phyloP scores from a whole-genome alignment of 2,113 vertebrate genomes.

The Redunca redunca region DNA sequence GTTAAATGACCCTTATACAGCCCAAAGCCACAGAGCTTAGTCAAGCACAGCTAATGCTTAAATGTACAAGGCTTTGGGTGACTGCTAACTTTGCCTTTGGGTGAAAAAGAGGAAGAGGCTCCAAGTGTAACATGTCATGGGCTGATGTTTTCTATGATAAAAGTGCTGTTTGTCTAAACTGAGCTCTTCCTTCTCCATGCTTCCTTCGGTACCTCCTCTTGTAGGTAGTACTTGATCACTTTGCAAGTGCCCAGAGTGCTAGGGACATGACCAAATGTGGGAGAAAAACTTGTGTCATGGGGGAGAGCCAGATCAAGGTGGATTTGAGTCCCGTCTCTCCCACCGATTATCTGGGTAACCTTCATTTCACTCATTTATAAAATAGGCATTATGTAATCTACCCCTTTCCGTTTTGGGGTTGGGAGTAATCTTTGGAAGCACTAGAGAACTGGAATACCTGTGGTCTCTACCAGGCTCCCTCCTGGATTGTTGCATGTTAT shows the following conservation, averaged over 20 bases:
- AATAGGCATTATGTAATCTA: background rate
- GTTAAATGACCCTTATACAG: background rate
- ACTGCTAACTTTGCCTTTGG: slow-evolving; percentile 8
- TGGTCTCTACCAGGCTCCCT: background rate
- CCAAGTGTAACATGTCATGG: background rate
- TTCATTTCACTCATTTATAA: background rate
- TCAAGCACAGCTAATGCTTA: background rate
- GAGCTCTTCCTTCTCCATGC: background rate
- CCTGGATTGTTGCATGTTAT: background rate
- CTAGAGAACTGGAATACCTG: background rate
- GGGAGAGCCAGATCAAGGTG: background rate
- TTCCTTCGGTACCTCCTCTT: background rate
- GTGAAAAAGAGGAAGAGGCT: background rate
- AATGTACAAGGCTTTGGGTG: background rate
- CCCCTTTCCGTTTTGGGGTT: background rate
- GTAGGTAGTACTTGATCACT: background rate
- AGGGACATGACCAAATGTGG: too few relatives aligned
- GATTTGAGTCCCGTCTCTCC: background rate
- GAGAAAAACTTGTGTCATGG: background rate
- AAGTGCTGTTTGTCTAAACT: background rate
- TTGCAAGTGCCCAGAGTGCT: background rate
- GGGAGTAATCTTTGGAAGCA: background rate
- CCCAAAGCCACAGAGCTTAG: background rate
- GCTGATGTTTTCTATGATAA: background rate
- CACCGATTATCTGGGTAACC: background rate